Evolutionary conservation across 1,140 invertebrate species (phyloP), one percentile per base, ranked within the genome.

Genomic region (Bombus polaris): DNA sequence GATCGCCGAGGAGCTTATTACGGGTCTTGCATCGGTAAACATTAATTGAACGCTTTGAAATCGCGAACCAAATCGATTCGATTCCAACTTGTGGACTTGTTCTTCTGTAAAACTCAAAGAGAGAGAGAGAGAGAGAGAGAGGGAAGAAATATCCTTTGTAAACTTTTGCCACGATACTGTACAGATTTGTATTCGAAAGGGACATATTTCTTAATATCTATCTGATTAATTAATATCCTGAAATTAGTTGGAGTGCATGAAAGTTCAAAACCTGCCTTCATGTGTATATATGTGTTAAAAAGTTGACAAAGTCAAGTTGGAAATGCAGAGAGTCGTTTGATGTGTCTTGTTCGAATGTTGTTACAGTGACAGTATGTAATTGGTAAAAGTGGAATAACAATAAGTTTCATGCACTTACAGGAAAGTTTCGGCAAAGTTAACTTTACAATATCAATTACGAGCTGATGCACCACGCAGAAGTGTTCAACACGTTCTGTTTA

Each of bases 31-130:
- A 70, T 66, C 81, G 66, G 39, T 74, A 81, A 78, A 79, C 72
- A 78, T 89, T 91, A 90, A 92, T 91, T 88, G 91, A 44, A 74
- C 47, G 78, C 62, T 65, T 66, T 66, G 32, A 68, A 80, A 87
- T 76, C 81, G 74, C 47, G 18, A 22, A 53, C 47, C 47, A 53
- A 53, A 53, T 53, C 47, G 47, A 53, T 53, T 53, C 47, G 47
- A 22, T 53, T 53, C 1, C 47, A 53, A 53, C 47, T 22, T 15
- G 68, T 39, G 35, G 37, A 70, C 12, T 28, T 12, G 18, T 70
- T 39, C 35, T 39, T 25, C 9, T 3, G 32, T 9, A 22, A 35
- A 35, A 37, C 6, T 32, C n/a, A n/a, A 62, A 22, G 1, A 22
- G 18, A 53, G 18, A 47, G 5, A 47, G 5, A 18, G 44, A 15